These are phyloP conservation scores for Polypedilum pembai DNA, from an alignment of 1,140 invertebrate genomes.

Conservation along the genomic window DNA sequence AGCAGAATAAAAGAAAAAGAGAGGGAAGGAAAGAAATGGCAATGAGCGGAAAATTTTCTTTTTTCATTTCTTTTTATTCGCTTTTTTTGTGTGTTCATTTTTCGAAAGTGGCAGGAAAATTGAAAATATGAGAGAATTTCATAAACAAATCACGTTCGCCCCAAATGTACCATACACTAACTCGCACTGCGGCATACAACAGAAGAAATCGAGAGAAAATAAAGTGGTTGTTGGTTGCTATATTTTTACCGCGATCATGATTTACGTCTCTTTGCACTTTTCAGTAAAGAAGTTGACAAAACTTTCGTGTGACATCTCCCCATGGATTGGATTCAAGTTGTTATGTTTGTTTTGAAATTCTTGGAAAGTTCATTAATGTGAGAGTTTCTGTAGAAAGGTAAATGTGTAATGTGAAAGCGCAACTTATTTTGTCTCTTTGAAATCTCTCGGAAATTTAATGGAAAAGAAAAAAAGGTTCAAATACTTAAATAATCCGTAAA, in stretches of 20 bases:
- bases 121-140: slow-evolving; percentile 22
- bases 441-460: background rate
- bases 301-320: too few species aligned
- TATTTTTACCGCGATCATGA: too few species aligned
- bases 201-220: too few species aligned
- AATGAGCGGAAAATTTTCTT: background rate
- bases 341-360: background rate
- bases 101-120: slow-evolving; percentile 3
- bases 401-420: too few species aligned
- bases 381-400: background rate
- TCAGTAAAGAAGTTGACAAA: too few species aligned
- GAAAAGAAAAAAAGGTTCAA: slow-evolving; percentile 5
- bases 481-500: background rate
- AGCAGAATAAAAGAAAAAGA: background rate
- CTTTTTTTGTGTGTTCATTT: background rate
- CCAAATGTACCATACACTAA: slow-evolving; percentile 10
- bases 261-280: too few species aligned
- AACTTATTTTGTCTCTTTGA: too few species aligned
- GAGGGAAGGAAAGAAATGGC: background rate
- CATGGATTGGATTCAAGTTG: too few species aligned
- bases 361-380: background rate
- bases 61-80: background rate
- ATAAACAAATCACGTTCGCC: slow-evolving; percentile 20
- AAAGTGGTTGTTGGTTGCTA: too few species aligned
- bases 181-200: too few species aligned